Conservation (phyloP, 2,888 invertebrate species). For the Chloroclystis v-ata region DNA sequence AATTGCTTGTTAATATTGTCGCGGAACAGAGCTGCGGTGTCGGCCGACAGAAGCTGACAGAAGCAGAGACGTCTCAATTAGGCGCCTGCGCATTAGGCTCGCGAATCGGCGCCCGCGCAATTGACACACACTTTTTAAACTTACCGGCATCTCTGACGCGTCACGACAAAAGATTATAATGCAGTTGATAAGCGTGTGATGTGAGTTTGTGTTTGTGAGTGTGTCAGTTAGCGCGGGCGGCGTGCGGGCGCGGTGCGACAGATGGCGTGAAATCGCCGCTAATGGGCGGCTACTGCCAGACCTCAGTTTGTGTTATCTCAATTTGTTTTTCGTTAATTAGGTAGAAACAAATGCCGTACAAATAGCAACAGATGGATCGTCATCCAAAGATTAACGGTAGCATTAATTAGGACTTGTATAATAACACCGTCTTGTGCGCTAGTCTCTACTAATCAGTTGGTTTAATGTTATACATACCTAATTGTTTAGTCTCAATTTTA, state of each 20-base stretch:
- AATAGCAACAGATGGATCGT: too few species aligned
- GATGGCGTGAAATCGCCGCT: constrained; percentile 47
- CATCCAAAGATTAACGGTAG: too few species aligned
- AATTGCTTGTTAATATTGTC: constrained; percentile 8
- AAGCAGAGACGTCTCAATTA: constrained; percentile 14
- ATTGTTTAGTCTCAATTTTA: too few species aligned
- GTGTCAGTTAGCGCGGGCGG: background rate
- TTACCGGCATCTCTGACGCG: constrained; percentile 1
- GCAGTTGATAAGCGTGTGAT: background rate
- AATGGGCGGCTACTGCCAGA: constrained; percentile 16
- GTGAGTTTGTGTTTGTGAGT: background rate
- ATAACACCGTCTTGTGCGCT: too few species aligned
- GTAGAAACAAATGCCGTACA: too few species aligned
- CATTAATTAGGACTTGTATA: too few species aligned
- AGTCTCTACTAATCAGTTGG: too few species aligned
- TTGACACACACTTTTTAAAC: constrained; percentile 10
- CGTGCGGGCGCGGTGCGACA: constrained; percentile 28
- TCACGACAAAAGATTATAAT: background rate
- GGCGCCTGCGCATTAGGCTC: constrained; percentile 2
- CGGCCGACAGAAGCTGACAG: constrained; percentile 3
- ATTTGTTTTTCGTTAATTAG: too few species aligned
- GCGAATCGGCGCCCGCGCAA: constrained; percentile 16
- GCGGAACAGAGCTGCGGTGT: constrained; percentile 5
- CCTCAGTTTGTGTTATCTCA: too few species aligned
- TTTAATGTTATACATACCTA: too few species aligned